Evolutionary conservation across 2,797 vertebrate species (phyloP).

Genomic region (Xerus rutilus): DNA sequence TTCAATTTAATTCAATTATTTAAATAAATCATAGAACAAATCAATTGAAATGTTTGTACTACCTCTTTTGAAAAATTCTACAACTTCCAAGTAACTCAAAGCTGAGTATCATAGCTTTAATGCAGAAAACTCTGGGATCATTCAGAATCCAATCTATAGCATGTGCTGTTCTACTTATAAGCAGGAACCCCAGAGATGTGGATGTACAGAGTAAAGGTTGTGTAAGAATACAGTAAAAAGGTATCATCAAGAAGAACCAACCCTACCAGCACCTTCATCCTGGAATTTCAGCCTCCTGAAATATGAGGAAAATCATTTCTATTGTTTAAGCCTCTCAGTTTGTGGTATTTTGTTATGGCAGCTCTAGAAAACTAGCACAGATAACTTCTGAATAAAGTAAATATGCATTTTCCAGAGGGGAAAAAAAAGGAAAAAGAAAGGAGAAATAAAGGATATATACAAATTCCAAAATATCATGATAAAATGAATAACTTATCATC

Average conservation of each 20-base stretch:
- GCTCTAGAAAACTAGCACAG: background rate
- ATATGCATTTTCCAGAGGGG: background rate
- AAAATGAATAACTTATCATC: background rate
- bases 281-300: background rate
- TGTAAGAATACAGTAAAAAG: background rate
- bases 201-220: fast-evolving
- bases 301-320: background rate
- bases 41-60: background rate
- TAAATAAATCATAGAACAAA: background rate
- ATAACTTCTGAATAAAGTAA: too few relatives aligned
- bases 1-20: background rate
- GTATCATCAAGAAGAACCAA: background rate
- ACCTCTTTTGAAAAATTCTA: background rate
- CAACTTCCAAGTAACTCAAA: background rate
- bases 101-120: background rate
- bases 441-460: background rate
- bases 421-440: background rate
- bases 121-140: background rate
- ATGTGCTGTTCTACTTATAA: background rate
- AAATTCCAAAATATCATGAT: background rate
- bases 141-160: background rate
- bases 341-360: background rate
- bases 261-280: background rate
- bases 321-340: background rate
- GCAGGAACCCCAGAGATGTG: background rate